A percentile compares a stretch with the other conserved stretches of the same genome.
These are phyloP conservation scores for Nomada flava DNA, from an alignment of 2,888 invertebrate species.

Conservation along the genomic window DNA sequence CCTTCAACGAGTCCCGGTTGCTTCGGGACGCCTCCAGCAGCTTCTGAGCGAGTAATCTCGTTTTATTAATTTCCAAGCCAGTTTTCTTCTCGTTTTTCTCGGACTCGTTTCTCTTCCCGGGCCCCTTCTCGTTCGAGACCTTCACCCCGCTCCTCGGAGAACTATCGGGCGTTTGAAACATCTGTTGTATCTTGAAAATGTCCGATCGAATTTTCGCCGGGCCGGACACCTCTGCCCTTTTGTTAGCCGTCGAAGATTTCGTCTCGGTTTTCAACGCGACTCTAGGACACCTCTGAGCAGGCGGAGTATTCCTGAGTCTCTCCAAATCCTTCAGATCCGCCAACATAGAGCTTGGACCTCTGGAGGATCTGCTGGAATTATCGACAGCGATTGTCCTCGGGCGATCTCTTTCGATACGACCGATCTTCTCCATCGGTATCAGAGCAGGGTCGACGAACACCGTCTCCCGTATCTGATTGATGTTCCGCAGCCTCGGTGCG, in stretches of 20 bases:
- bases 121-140: slow-evolving; percentile 47
- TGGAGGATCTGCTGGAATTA: slow-evolving; percentile 24
- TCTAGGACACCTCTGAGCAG: slow-evolving; percentile 63
- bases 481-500: slow-evolving; percentile 77
- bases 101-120: slow-evolving; percentile 39
- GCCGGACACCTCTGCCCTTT: slow-evolving; percentile 58
- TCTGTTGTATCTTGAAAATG: slow-evolving; percentile 78
- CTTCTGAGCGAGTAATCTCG: slow-evolving; percentile 74
- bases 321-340: slow-evolving; percentile 79
- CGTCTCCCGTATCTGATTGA: slow-evolving; percentile 78
- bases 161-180: slow-evolving; percentile 72
- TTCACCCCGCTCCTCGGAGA: slow-evolving; percentile 28
- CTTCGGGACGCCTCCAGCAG: slow-evolving; percentile 72
- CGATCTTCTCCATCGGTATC: slow-evolving; percentile 66
- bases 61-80: slow-evolving; percentile 67
- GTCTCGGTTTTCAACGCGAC: slow-evolving; percentile 33
- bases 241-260: slow-evolving; percentile 33
- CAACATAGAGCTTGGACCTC: slow-evolving; percentile 74
- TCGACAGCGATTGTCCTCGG: slow-evolving; percentile 61
- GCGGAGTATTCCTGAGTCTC: slow-evolving; percentile 75
- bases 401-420: slow-evolving; percentile 55
- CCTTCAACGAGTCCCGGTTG: slow-evolving; percentile 67
- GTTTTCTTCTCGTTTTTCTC: slow-evolving; percentile 66
- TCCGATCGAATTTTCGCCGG: slow-evolving; percentile 77
- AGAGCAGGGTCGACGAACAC: slow-evolving; percentile 70